phyloP scores from a whole-genome alignment of 2,888 invertebrate species.

The Ormyrus rosae region DNA sequence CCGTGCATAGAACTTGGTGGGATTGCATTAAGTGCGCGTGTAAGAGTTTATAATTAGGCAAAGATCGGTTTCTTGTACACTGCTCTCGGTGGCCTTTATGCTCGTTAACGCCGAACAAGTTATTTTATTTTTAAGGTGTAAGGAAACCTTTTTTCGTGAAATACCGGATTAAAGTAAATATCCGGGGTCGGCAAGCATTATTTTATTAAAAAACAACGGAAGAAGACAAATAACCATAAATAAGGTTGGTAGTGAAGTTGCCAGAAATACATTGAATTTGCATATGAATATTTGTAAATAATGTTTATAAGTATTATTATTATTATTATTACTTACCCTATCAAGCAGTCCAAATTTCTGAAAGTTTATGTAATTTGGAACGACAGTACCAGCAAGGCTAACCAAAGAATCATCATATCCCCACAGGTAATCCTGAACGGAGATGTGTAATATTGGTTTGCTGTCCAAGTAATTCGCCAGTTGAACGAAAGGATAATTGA shows the following conservation, averaged over 20 bases:
- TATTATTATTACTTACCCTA: constrained; percentile 79
- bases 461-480: constrained; percentile 79
- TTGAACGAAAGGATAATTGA: constrained; percentile 80
- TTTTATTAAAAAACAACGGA: too few relatives aligned
- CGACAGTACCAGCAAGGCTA: constrained; percentile 81
- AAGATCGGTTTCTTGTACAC: neutral
- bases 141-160: too few relatives aligned
- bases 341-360: constrained; percentile 88
- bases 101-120: too few relatives aligned
- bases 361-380: constrained; percentile 90
- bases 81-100: too few relatives aligned
- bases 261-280: too few relatives aligned
- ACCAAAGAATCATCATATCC: constrained; percentile 88
- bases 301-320: too few relatives aligned
- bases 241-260: too few relatives aligned
- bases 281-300: too few relatives aligned
- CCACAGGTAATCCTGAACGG: constrained; percentile 86
- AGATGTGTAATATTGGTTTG: constrained; percentile 81
- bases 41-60: neutral
- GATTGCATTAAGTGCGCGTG: neutral
- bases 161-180: too few relatives aligned
- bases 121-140: too few relatives aligned
- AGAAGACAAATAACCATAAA: too few relatives aligned
- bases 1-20: constrained; percentile 1
- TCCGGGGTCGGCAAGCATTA: too few relatives aligned